Conservation (phyloP, 2,888 invertebrate genomes). For the Craniophora ligustri region DNA sequence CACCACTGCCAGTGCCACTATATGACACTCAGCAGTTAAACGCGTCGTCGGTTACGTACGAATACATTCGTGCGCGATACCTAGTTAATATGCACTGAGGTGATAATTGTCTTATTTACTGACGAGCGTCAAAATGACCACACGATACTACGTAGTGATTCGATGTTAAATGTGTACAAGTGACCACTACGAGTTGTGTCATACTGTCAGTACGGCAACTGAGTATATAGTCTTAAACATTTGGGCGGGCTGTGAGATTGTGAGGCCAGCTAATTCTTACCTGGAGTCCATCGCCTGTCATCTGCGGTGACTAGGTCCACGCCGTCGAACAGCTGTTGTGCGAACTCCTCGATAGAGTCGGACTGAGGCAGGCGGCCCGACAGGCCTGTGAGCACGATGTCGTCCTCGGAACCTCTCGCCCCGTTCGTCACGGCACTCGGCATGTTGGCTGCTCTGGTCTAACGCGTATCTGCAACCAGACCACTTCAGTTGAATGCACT, state of each 20-base stretch:
- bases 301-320: slow-evolving; percentile 98
- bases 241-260: not conserved
- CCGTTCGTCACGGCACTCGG: slow-evolving; percentile 79
- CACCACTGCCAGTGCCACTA: not conserved
- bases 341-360: slow-evolving; percentile 96
- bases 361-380: slow-evolving; percentile 97
- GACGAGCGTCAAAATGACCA: not conserved
- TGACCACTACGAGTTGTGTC: not conserved
- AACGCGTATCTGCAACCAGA: slow-evolving; percentile 66
- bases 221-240: not conserved
- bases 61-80: too few relatives aligned
- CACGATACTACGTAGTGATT: not conserved
- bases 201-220: too few relatives aligned
- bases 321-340: slow-evolving; percentile 95
- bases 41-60: too few relatives aligned
- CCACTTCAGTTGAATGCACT: slow-evolving; percentile 21
- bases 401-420: slow-evolving; percentile 83
- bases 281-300: slow-evolving; percentile 95
- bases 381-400: slow-evolving; percentile 94
- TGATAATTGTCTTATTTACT: slow-evolving; percentile 27
- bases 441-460: slow-evolving; percentile 62
- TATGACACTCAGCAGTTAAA: not conserved
- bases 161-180: not conserved
- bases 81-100: slow-evolving; percentile 1
- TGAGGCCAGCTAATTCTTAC: slow-evolving; percentile 55